Evolutionary conservation across 2,888 invertebrate species (phyloP), one percentile per base, ranked within the genome.

Genomic region (Trissoscelio sp.): DNA sequence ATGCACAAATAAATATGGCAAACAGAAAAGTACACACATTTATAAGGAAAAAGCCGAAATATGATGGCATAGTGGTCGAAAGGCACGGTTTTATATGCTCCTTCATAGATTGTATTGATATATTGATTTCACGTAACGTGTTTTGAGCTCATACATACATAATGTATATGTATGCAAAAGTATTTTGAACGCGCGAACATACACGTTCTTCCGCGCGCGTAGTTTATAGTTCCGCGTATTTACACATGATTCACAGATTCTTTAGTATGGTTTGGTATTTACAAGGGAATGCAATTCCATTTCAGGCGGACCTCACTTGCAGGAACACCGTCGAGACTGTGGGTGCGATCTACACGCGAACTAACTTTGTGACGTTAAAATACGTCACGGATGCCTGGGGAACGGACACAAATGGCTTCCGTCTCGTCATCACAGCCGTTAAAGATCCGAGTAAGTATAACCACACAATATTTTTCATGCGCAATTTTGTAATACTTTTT

Each of bases 301-400:
- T 93, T 24, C 94, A 98, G 97, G 96, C 95, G 89, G 97, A 97
- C 92, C 93, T 98, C 86, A 96, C 97, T 81, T 98, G 98, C 92
- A 95, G 96, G 86, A 97, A 97, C 93, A 97, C 97, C 86, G 96
- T 96, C 92, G 95, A 96, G 92, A 95, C 95, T 87, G 95, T 97
- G 84, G 97, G 97, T 83, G 95, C 96, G 87, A 95, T 97, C 92
- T 96, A 96, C 92, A 98, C 97, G 77, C 94, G 97, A 89, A 97
- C 97, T 91, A 98, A 97, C 94, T 97, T 97, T 92, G 97, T 98
- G 89, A 98, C 97, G 66, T 94, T 98, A 87, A 97, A 96, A 92
- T 98, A 97, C 93, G 96, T 97, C 89, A 97, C 98, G 62, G 97
- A 98, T 92, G 95, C 95, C 89, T 97, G 97, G 97, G 97, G 97